phyloP scores from a whole-genome alignment of 2,113 vertebrate species.

The Alosa alosa region DNA sequence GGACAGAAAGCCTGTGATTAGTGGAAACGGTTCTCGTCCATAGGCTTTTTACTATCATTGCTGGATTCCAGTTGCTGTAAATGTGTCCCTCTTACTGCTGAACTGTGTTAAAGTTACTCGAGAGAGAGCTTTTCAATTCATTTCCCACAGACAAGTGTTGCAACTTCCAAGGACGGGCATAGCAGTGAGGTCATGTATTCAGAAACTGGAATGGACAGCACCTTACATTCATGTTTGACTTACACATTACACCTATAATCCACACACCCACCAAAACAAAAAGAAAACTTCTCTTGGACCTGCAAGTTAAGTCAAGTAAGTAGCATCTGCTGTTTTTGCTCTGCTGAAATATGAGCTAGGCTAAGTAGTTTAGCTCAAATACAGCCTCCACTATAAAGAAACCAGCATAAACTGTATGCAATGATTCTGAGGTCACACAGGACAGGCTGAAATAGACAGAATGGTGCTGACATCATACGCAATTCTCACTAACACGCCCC shows the following conservation, averaged over 20 bases:
- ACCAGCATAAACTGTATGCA: background rate
- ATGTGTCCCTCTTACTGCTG: background rate
- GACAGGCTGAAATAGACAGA: conserved; percentile 43
- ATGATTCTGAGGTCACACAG: conserved; percentile 18
- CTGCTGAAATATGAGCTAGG: background rate
- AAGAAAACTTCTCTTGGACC: conserved; percentile 11
- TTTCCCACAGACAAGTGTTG: background rate
- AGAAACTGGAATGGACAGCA: background rate
- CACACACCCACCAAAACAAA: background rate
- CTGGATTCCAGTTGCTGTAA: background rate
- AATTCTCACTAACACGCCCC: conserved; percentile 41
- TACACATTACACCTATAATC: background rate
- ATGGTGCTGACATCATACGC: conserved; percentile 46
- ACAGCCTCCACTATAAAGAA: background rate
- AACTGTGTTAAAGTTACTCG: background rate
- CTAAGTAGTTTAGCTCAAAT: background rate
- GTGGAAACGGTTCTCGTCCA: background rate
- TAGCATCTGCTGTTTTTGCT: background rate
- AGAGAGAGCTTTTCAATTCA: background rate
- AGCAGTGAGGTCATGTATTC: background rate
- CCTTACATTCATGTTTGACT: conserved; percentile 5
- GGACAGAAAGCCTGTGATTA: background rate
- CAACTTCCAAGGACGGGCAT: background rate
- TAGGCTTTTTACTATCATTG: background rate
- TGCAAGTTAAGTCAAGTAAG: conserved; percentile 15